A percentile compares a stretch with the other conserved stretches of the same genome.
phyloP scores from a whole-genome alignment of 2,797 vertebrate genomes.

The Antennarius maculatus region DNA sequence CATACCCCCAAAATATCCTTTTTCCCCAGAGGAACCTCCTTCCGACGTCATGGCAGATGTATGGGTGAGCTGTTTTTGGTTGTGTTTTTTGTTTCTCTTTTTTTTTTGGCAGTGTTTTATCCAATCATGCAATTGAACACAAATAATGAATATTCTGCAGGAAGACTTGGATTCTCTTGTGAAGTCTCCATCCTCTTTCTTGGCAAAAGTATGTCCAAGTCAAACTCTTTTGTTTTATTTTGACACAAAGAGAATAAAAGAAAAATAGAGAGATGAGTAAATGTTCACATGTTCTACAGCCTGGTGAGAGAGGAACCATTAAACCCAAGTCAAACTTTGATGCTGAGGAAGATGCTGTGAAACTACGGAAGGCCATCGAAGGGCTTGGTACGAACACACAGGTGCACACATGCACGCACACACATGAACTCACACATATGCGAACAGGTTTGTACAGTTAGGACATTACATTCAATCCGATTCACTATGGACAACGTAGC shows the following conservation, averaged over 20 bases:
- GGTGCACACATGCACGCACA: background rate
- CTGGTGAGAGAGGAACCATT: conserved; percentile 76
- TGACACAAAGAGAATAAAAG: background rate
- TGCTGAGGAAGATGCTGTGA: conserved; percentile 75
- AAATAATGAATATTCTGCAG: conserved; percentile 40
- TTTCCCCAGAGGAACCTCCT: conserved; percentile 5
- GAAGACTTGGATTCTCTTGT: conserved; percentile 65
- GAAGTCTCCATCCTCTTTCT: conserved; percentile 30
- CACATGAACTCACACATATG: background rate
- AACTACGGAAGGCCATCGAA: conserved; percentile 78
- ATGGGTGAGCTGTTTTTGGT: conserved; percentile 55
- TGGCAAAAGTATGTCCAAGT: conserved; percentile 36
- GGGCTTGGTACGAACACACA: conserved; percentile 75
- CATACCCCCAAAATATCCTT: background rate
- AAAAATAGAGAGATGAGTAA: background rate
- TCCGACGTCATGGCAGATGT: conserved; percentile 54
- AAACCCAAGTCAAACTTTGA: conserved; percentile 73
- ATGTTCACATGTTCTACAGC: conserved; percentile 51
- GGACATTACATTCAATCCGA: too few relatives aligned
- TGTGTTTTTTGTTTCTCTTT: background rate
- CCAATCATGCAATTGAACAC: background rate
- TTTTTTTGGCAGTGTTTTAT: accelerated
- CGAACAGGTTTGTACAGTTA: background rate
- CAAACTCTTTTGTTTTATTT: accelerated
- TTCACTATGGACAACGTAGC: too few relatives aligned